phyloP scores from a whole-genome alignment of 23 tunicate genomes.

The Ciona savignyi region DNA sequence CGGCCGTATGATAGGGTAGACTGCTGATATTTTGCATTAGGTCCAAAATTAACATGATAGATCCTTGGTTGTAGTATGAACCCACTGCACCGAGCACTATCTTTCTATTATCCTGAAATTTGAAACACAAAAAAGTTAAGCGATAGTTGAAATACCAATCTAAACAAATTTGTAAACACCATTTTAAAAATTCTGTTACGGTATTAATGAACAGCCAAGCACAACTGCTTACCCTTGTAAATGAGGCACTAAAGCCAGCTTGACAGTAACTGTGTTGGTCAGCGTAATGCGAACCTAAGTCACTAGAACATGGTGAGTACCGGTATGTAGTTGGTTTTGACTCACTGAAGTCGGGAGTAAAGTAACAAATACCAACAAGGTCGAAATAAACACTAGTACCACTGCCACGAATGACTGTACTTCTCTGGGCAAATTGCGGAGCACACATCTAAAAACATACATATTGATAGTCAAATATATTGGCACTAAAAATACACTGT shows the following conservation, averaged over 20 bases:
- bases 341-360: slow-evolving; percentile 25
- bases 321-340: slow-evolving; percentile 13
- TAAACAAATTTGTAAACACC: background rate
- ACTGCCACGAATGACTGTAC: too few species aligned
- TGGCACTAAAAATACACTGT: background rate
- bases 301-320: slow-evolving; percentile 32
- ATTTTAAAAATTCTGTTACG: too few species aligned
- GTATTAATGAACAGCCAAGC: too few species aligned
- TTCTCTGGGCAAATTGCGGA: slow-evolving; percentile 43
- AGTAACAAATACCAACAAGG: slow-evolving; percentile 66
- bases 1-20: slow-evolving; percentile 42
- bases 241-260: slow-evolving; percentile 68
- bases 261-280: slow-evolving; percentile 42
- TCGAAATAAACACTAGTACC: background rate
- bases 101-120: slow-evolving; percentile 29
- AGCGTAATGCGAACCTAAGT: slow-evolving; percentile 32
- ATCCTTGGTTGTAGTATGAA: slow-evolving; percentile 65
- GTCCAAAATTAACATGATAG: slow-evolving; percentile 38
- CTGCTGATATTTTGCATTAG: slow-evolving; percentile 9
- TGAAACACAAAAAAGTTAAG: background rate
- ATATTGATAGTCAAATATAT: background rate
- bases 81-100: slow-evolving; percentile 74
- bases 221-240: slow-evolving; percentile 70
- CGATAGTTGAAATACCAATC: background rate
- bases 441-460: slow-evolving; percentile 50